Percentiles rank a stretch among this genome's conserved stretches.
Conservation (phyloP, 2,113 vertebrate genomes). For the Laterallus jamaicensis region DNA sequence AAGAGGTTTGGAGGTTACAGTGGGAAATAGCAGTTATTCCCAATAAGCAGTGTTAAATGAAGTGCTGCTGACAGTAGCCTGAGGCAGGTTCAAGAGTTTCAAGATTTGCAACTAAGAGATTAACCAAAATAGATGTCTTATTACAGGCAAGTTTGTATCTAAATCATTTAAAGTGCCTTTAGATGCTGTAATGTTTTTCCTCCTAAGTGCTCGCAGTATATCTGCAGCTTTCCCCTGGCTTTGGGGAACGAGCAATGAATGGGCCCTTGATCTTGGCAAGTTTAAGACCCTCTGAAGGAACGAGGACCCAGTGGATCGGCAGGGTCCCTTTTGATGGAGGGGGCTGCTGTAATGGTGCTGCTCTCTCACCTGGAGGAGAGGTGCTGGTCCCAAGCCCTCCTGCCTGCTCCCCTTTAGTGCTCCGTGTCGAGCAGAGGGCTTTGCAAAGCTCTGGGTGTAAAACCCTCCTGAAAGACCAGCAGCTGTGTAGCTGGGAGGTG, state of each 20-base stretch:
- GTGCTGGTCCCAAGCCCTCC: neutral
- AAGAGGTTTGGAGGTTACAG: constrained; percentile 69
- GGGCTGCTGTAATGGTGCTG: neutral
- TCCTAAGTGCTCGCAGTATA: neutral
- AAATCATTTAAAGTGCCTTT: constrained; percentile 71
- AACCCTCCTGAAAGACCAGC: neutral
- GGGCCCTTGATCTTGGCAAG: neutral
- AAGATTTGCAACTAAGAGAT: constrained; percentile 72
- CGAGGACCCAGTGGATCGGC: neutral
- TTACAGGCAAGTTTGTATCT: constrained; percentile 68
- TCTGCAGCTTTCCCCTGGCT: constrained; percentile 20
- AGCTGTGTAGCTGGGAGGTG: neutral
- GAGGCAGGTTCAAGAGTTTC: constrained; percentile 71
- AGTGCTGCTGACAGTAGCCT: constrained; percentile 73
- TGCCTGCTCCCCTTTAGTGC: neutral
- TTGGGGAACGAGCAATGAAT: neutral
- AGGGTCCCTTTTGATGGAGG: neutral
- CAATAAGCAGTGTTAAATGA: constrained; percentile 71
- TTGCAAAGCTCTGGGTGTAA: neutral
- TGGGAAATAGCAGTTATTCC: constrained; percentile 68
- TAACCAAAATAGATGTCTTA: constrained; percentile 74
- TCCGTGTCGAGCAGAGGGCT: neutral
- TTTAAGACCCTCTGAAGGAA: neutral
- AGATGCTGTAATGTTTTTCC: constrained; percentile 55
- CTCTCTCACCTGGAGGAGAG: accelerated